A percentile compares a stretch with the other conserved stretches of the same genome.
Evolutionary conservation across 1,140 invertebrate genomes (phyloP).

Genomic region (Atta colombica): DNA sequence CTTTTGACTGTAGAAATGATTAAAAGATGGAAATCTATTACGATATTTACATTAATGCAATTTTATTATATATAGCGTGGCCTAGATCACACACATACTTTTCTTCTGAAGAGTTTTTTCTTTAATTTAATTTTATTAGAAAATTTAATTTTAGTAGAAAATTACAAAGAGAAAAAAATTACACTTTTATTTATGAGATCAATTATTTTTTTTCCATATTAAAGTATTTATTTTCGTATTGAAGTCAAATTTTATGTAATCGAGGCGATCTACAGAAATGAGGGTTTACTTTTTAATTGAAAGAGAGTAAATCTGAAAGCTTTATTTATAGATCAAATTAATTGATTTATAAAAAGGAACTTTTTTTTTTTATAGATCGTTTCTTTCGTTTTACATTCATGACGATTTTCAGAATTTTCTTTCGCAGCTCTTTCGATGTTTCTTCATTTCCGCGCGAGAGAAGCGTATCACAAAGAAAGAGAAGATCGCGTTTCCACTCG

Average conservation of each 20-base stretch:
- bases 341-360: slow-evolving; percentile 9
- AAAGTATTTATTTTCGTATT: neutral
- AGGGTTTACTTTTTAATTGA: slow-evolving; percentile 3
- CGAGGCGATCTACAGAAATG: neutral
- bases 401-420: neutral
- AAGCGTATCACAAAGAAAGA: slow-evolving; percentile 8
- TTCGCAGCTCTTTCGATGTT: neutral
- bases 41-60: neutral
- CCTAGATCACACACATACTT: neutral
- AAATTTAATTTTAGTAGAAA: too few species aligned
- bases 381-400: neutral
- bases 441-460: slow-evolving; percentile 6
- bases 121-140: neutral
- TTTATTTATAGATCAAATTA: slow-evolving; percentile 7
- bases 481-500: slow-evolving; percentile 20
- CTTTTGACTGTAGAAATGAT: neutral
- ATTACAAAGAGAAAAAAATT: neutral
- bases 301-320: neutral
- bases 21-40: slow-evolving; percentile 4
- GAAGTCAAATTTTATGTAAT: neutral
- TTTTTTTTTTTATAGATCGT: neutral
- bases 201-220: neutral
- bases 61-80: neutral
- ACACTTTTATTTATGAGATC: slow-evolving; percentile 10
- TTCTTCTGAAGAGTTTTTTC: slow-evolving; percentile 11